Evolutionary conservation across 2,797 vertebrate genomes (phyloP), one percentile per base, ranked within the genome.

Genomic region (Hyperoplus immaculatus): DNA sequence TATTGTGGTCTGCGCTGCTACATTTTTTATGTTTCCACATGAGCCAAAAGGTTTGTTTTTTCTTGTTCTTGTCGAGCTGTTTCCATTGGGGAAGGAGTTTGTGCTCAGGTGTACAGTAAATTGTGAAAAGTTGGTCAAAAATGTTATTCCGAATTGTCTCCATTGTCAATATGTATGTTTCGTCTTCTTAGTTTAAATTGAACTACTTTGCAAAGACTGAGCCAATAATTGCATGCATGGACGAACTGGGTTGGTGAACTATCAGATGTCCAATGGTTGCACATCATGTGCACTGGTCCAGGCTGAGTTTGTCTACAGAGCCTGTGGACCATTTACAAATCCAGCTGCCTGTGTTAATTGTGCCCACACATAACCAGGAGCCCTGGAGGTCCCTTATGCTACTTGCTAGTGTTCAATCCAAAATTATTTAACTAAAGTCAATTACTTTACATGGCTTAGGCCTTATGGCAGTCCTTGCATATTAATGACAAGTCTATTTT

Each of bases 311-410:
- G 12, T 53, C 63, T 36, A 18, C 61, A 66, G 12, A 70, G 43
- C 11, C 46, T 65, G 62, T 36, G 57, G 11, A 39, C 13, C 18
- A 66, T 76, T 85, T 65, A 65, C 41, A 73, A 53, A 74, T 61
- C 59, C 71, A 69, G 57, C 39, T 60, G 56, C 59, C 49, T 55
- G 29, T 12, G 55, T 70, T 65, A 76, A 71, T 51, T 14, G 38
- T 60, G 54, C 56, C 53, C 43, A 73, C 45, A 50, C 51, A 64
- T 16, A 45, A 60, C 63, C 39, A 38, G 54, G 15, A 42, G 41
- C 29, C 69, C 46, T 13, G 39, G 16, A 39, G 43, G 64, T n/a
- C 55, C 21, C 41, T 49, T 2, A 14, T 50, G 53, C 21, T 56
- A 10, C 53, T 47, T 67, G 29, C 41, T 57, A 1, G 16, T 56